phyloP scores from a whole-genome alignment of 2,888 invertebrate species.

The Stenotaenia linearis region DNA sequence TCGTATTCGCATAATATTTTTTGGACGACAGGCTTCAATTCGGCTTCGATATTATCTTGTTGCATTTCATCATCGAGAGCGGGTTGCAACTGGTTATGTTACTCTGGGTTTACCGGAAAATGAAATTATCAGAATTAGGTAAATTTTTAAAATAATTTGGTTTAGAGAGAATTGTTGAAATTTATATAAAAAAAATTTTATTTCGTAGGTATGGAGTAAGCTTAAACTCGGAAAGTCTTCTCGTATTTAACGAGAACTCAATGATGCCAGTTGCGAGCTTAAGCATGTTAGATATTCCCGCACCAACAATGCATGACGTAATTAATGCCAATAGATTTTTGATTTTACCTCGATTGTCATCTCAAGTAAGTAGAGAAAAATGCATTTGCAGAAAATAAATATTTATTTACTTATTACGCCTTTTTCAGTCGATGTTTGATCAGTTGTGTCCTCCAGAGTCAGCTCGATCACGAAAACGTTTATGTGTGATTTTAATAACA shows the following conservation, averaged over 20 bases:
- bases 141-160: background rate
- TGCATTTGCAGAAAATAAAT: no score
- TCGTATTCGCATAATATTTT: conserved; percentile 79
- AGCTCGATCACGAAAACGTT: conserved; percentile 65
- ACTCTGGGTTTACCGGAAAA: conserved; percentile 59
- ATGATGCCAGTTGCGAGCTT: conserved; percentile 74
- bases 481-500: conserved; percentile 75
- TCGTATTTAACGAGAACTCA: conserved; percentile 82
- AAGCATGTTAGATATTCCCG: conserved; percentile 83
- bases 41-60: conserved; percentile 80
- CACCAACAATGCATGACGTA: conserved; percentile 78
- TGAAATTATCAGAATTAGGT: conserved; percentile 53
- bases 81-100: conserved; percentile 78
- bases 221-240: conserved; percentile 67
- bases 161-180: no score
- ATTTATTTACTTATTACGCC: background rate
- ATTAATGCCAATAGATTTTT: conserved; percentile 84
- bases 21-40: conserved; percentile 61
- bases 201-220: conserved; percentile 63
- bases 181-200: background rate
- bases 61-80: conserved; percentile 77
- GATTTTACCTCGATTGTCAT: conserved; percentile 79
- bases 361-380: conserved; percentile 67
- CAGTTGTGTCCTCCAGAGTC: conserved; percentile 84
- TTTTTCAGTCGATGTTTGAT: conserved; percentile 61